Conservation (phyloP, 2,888 invertebrate genomes). For the Galerucella calmariensis region DNA sequence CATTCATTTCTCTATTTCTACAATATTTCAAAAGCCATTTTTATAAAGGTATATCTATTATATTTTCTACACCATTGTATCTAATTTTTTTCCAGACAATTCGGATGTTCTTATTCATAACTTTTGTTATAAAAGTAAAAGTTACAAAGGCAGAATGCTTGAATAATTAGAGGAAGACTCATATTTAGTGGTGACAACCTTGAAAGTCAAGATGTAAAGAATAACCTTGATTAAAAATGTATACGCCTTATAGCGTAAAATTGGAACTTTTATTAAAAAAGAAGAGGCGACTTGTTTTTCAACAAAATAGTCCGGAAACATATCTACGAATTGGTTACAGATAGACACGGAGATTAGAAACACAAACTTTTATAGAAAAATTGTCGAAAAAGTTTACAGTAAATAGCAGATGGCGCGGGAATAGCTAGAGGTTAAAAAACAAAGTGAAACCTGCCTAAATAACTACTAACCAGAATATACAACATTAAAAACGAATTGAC, state of each 20-base stretch:
- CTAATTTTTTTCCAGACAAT: background rate
- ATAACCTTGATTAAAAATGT: constrained; percentile 26
- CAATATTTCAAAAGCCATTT: too few relatives aligned
- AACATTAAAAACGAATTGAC: too few relatives aligned
- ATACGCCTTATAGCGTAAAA: constrained; percentile 7
- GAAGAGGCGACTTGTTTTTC: background rate
- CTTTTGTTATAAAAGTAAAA: background rate
- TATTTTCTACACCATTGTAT: background rate
- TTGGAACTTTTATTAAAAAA: background rate
- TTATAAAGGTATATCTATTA: too few relatives aligned
- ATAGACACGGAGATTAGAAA: too few relatives aligned
- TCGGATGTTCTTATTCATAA: background rate
- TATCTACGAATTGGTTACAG: too few relatives aligned
- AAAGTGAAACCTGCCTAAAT: too few relatives aligned
- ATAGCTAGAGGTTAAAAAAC: too few relatives aligned
- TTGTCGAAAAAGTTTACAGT: too few relatives aligned
- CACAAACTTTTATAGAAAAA: too few relatives aligned
- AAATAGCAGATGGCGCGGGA: too few relatives aligned
- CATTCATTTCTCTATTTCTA: too few relatives aligned
- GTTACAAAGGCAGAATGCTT: background rate
- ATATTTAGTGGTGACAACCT: constrained; percentile 24
- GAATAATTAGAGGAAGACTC: constrained; percentile 29
- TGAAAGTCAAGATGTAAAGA: constrained; percentile 18
- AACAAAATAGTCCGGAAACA: background rate
- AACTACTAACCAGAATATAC: too few relatives aligned